Evolutionary conservation across 1,140 invertebrate genomes (phyloP).

Genomic region (Brachionus sp.): DNA sequence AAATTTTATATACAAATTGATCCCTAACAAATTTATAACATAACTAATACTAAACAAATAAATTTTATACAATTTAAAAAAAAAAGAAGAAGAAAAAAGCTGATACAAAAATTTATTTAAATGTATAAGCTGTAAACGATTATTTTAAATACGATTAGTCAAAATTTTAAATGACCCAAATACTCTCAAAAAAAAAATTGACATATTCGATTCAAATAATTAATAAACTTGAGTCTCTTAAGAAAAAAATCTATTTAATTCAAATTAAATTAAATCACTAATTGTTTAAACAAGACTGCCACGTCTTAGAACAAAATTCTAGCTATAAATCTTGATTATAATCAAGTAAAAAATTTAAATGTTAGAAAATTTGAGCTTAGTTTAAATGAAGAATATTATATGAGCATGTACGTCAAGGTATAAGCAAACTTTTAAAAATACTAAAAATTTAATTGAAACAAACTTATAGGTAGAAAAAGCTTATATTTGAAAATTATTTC

Average conservation of each 20-base stretch:
- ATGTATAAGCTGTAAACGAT: background rate
- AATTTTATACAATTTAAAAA: too few species aligned
- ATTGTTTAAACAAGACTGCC: too few species aligned
- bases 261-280: background rate
- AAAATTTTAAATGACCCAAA: background rate
- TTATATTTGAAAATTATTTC: background rate
- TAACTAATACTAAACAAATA: too few species aligned
- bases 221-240: too few species aligned
- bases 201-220: background rate
- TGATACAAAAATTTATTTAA: background rate
- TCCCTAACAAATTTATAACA: too few species aligned
- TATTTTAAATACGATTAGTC: background rate
- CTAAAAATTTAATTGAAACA: background rate
- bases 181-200: background rate
- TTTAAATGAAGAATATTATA: background rate
- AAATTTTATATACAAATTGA: too few species aligned
- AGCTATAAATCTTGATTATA: background rate
- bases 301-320: background rate
- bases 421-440: background rate
- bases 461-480: background rate
- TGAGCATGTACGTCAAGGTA: background rate
- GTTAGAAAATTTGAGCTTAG: background rate
- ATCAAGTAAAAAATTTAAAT: background rate
- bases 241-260: background rate
- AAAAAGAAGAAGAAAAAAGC: too few species aligned